A percentile compares a stretch with the other conserved stretches of the same genome.
phyloP scores from a whole-genome alignment of 1,140 invertebrate genomes.

The Sycophila sp. region DNA sequence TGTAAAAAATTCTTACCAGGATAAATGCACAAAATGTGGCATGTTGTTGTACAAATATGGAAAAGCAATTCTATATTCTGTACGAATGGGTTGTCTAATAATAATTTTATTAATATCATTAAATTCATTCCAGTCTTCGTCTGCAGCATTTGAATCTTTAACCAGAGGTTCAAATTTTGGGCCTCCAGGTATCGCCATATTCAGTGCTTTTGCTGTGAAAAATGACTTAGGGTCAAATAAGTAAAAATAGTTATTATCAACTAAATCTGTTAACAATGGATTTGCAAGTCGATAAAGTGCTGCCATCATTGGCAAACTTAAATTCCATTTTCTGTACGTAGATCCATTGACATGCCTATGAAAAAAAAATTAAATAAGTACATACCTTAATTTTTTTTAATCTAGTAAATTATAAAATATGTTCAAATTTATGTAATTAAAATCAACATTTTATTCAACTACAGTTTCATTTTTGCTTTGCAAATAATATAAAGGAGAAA shows the following conservation, averaged over 20 bases:
- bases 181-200: slow-evolving; percentile 99
- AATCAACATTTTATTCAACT: slow-evolving; percentile 61
- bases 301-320: slow-evolving; percentile 95
- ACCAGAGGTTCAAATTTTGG: slow-evolving; percentile 99
- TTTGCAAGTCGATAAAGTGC: slow-evolving; percentile 97
- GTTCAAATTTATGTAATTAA: slow-evolving; percentile 3
- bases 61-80: slow-evolving; percentile 99
- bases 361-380: slow-evolving; percentile 12
- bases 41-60: slow-evolving; percentile 99
- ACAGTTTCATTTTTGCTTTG: too few relatives aligned
- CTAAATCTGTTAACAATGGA: slow-evolving; percentile 97
- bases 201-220: slow-evolving; percentile 99
- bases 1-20: slow-evolving; percentile 77
- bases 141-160: slow-evolving; percentile 95
- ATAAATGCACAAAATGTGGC: slow-evolving; percentile 94
- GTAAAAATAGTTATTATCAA: slow-evolving; percentile 99
- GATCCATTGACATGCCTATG: slow-evolving; percentile 95
- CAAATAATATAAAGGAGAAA: too few relatives aligned
- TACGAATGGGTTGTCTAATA: slow-evolving; percentile 97
- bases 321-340: slow-evolving; percentile 96
- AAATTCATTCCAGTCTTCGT: slow-evolving; percentile 99
- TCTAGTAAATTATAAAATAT: background rate
- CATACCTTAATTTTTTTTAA: background rate
- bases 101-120: slow-evolving; percentile 99
- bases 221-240: slow-evolving; percentile 99